Evolutionary conservation across 2,888 invertebrate genomes (phyloP), one percentile per base, ranked within the genome.

Genomic region (Dicranocentrus wangi): DNA sequence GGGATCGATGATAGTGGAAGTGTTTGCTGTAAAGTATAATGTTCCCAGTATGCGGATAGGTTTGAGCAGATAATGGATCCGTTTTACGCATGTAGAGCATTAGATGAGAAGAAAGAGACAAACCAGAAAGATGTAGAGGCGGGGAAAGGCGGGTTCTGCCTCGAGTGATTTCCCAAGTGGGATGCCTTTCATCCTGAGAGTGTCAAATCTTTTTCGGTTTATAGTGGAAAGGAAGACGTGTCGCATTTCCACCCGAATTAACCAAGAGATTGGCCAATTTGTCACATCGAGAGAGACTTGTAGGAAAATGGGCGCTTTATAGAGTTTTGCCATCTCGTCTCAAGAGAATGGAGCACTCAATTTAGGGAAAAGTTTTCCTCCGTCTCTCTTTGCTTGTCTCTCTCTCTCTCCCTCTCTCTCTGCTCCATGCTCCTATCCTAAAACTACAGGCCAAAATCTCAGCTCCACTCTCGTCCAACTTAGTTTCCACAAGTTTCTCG

Each of bases 161-260:
- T 71, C 63, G 66, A 78, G 42, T 81, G 84, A 85, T 86, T 86
- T 86, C 86, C 86, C 86, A 81, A 83, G 85, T 85, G 85, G 84
- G 77, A 80, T 83, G 81, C 82, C 82, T 83, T 83, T 82, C 83
- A 85, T 82, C 82, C 79, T 75, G 82, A 81, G 84, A 86, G 85
- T 85, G 86, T 85, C 84, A 86, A 84, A 83, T 83, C 83, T 84
- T 83, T 85, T 84, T 83, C 70, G 83, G 83, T 82, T 83, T 82
- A 75, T 53, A 82, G 81, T 83, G 83, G 82, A 83, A 77, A 78
- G 81, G 80, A 83, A 81, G 79, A 85, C 85, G 85, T 86, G 86
- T 85, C 85, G 85, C 82, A 85, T 86, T 86, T 86, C 85, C 85
- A 85, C 85, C 83, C 85, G 86, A 85, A 86, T 86, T 86, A 86